These are phyloP conservation scores for Strix uralensis DNA, from an alignment of 2,113 vertebrate genomes.

Conservation along the genomic window DNA sequence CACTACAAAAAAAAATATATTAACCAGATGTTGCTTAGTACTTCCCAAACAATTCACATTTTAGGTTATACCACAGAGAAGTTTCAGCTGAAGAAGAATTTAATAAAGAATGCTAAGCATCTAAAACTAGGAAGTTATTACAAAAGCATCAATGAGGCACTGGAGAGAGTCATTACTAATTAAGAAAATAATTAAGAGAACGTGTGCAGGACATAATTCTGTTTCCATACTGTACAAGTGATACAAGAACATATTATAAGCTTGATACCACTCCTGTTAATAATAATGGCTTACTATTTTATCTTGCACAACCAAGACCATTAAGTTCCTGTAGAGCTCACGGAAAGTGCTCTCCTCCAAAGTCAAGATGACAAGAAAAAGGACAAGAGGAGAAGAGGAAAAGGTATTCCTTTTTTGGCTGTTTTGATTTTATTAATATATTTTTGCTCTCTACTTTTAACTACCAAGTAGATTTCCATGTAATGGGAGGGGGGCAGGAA, in stretches of 20 bases:
- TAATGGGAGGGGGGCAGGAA: neutral
- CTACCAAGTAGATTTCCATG: neutral
- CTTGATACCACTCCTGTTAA: neutral
- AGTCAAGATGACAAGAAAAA: neutral
- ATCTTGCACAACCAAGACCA: neutral
- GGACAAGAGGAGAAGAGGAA: neutral
- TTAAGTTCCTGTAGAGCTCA: neutral
- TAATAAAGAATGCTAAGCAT: neutral
- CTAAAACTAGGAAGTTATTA: neutral
- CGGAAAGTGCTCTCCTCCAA: neutral
- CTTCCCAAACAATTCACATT: neutral
- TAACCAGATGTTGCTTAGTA: neutral
- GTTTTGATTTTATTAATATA: neutral
- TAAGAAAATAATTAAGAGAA: conserved; percentile 8
- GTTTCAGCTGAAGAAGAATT: neutral
- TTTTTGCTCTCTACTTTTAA: neutral
- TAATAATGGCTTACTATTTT: neutral
- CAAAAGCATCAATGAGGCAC: neutral
- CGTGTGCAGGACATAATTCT: neutral
- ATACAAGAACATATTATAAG: neutral
- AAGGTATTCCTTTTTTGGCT: neutral
- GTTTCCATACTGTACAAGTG: neutral
- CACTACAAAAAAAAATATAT: neutral
- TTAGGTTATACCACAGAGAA: neutral
- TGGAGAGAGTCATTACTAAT: neutral